Conservation (phyloP, 1,140 invertebrate genomes). For the Gonioctena quinquepunctata region DNA sequence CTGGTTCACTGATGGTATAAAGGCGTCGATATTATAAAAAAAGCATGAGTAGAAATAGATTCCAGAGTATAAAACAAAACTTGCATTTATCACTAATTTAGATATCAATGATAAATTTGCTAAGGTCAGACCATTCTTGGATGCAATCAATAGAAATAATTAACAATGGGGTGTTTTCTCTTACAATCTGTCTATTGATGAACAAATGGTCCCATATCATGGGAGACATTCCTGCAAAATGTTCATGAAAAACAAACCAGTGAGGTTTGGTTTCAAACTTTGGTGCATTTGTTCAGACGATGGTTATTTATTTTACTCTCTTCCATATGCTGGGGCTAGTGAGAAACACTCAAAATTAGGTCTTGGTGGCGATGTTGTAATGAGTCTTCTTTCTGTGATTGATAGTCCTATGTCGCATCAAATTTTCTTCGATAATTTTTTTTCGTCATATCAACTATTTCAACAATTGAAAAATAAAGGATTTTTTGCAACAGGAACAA, state of each 20-base stretch:
- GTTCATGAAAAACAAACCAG: conserved; percentile 57
- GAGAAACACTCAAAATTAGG: conserved; percentile 19
- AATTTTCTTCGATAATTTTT: conserved; percentile 32
- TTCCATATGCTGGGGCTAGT: conserved; percentile 24
- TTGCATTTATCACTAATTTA: conserved; percentile 36
- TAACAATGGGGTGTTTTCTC: conserved; percentile 52
- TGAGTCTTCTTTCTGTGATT: conserved; percentile 21
- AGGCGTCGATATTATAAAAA: conserved; percentile 23
- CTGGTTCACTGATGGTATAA: conserved; percentile 29
- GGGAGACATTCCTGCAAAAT: conserved; percentile 58
- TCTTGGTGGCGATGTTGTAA: conserved; percentile 25
- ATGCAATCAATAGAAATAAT: conserved; percentile 50
- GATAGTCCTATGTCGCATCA: conserved; percentile 16
- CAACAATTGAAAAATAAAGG: conserved; percentile 19
- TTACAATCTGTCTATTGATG: conserved; percentile 56
- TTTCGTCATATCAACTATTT: conserved; percentile 28
- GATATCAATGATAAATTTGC: conserved; percentile 47
- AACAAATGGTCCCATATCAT: conserved; percentile 53
- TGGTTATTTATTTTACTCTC: conserved; percentile 30
- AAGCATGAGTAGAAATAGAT: conserved; percentile 28
- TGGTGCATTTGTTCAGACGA: conserved; percentile 40
- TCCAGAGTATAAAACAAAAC: conserved; percentile 24
- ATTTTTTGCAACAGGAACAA: conserved; percentile 27
- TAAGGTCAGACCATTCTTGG: conserved; percentile 44
- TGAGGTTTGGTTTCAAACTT: conserved; percentile 58